phyloP scores from a whole-genome alignment of 2,797 vertebrate species.

The Meda fulgida region DNA sequence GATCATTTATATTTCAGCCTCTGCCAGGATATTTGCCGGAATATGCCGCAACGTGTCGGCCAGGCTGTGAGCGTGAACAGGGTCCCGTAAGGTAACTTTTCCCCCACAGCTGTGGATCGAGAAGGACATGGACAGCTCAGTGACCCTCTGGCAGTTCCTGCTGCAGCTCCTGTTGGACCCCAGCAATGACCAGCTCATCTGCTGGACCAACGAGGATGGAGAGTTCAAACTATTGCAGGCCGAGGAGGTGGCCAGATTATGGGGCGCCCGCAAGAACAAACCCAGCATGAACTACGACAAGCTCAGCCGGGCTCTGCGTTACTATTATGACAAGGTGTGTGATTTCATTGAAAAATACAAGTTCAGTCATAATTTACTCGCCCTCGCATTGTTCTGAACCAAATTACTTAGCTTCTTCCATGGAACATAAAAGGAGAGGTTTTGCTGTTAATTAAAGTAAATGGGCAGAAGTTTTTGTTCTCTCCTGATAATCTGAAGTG shows the following conservation, averaged over 20 bases:
- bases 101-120: constrained; percentile 59
- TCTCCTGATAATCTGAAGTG: neutral
- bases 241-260: constrained; percentile 96
- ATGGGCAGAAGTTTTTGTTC: too few relatives aligned
- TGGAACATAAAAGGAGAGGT: neutral
- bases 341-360: neutral
- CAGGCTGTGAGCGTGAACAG: neutral
- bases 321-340: constrained; percentile 96
- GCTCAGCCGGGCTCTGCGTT: constrained; percentile 94
- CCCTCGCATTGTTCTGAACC: neutral
- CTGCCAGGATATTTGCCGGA: neutral
- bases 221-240: constrained; percentile 98
- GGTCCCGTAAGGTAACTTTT: neutral
- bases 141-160: constrained; percentile 99
- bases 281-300: constrained; percentile 99
- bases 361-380: neutral
- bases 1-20: constrained; percentile 25
- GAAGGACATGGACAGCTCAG: constrained; percentile 94
- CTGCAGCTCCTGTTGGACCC: constrained; percentile 94
- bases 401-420: neutral
- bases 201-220: constrained; percentile 95
- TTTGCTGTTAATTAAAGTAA: neutral
- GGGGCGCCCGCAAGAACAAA: constrained; percentile 98
- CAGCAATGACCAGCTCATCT: constrained; percentile 91
- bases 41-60: constrained; percentile 1